phyloP scores from a whole-genome alignment of 2,888 invertebrate genomes.

The Tenthredo mesomela region DNA sequence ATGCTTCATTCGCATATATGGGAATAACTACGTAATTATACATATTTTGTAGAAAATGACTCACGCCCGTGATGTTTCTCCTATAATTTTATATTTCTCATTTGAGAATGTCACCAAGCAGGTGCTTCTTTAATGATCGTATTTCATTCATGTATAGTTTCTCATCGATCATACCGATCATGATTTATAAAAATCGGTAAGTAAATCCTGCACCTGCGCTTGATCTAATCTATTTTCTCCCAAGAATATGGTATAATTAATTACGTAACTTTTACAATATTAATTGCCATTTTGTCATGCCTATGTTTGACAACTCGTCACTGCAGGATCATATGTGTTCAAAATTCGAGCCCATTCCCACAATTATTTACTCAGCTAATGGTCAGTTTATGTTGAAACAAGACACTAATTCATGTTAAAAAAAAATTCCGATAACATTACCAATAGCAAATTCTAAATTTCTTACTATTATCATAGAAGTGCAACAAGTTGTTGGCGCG shows the following conservation, averaged over 20 bases:
- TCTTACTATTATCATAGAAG: not conserved
- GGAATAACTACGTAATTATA: not conserved
- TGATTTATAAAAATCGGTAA: not conserved
- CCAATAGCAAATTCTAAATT: too few relatives aligned
- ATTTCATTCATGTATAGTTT: not conserved
- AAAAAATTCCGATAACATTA: too few relatives aligned
- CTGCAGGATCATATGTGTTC: not conserved
- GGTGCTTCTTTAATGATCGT: not conserved
- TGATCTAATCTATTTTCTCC: not conserved
- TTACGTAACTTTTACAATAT: not conserved
- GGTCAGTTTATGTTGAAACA: too few relatives aligned
- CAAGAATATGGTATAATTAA: not conserved
- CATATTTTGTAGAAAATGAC: not conserved
- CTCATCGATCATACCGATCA: not conserved
- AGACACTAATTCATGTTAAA: too few relatives aligned
- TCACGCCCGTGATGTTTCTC: not conserved
- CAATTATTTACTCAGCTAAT: not conserved
- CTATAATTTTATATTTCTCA: not conserved
- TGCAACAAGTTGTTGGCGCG: constrained; percentile 9
- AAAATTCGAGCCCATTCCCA: not conserved
- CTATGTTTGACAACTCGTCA: not conserved
- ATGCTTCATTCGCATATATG: not conserved
- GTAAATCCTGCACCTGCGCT: not conserved
- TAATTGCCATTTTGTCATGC: not conserved
- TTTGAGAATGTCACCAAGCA: not conserved